Percentiles rank a stretch among this genome's conserved stretches.
Conservation (phyloP, 2,797 vertebrate genomes). For the Labroides dimidiatus region DNA sequence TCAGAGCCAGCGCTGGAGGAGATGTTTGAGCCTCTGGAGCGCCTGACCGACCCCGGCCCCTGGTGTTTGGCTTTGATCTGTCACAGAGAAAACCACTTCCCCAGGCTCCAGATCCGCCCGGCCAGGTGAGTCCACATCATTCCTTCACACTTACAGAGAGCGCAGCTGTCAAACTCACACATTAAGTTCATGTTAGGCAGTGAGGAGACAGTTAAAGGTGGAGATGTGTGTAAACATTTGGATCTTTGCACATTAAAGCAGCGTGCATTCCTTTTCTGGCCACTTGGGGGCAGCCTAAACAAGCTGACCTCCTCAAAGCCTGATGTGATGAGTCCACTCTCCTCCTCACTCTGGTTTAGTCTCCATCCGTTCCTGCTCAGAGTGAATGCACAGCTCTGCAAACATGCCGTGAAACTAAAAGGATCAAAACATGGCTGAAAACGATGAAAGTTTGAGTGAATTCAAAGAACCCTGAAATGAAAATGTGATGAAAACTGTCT, state of each 20-base stretch:
- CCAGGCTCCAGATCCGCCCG: slow-evolving; percentile 82
- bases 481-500: no score
- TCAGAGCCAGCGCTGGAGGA: slow-evolving; percentile 80
- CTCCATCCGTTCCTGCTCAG: no score
- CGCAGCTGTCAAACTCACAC: background rate
- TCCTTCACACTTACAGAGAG: background rate
- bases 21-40: slow-evolving; percentile 83
- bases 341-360: no score
- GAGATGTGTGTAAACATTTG: no score
- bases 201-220: no score
- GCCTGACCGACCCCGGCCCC: slow-evolving; percentile 5
- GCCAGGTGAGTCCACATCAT: slow-evolving; percentile 82
- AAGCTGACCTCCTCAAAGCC: background rate
- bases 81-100: slow-evolving; percentile 80
- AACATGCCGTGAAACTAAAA: background rate
- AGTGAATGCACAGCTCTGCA: no score
- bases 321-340: no score
- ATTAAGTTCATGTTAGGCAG: background rate
- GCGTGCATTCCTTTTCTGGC: background rate
- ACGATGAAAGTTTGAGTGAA: no score
- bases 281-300: slow-evolving; percentile 21
- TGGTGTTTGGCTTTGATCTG: slow-evolving; percentile 81
- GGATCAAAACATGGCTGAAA: no score
- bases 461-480: no score
- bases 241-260: background rate